phyloP scores from a whole-genome alignment of 2,888 invertebrate genomes.

The Gymnoscelis rufifasciata region DNA sequence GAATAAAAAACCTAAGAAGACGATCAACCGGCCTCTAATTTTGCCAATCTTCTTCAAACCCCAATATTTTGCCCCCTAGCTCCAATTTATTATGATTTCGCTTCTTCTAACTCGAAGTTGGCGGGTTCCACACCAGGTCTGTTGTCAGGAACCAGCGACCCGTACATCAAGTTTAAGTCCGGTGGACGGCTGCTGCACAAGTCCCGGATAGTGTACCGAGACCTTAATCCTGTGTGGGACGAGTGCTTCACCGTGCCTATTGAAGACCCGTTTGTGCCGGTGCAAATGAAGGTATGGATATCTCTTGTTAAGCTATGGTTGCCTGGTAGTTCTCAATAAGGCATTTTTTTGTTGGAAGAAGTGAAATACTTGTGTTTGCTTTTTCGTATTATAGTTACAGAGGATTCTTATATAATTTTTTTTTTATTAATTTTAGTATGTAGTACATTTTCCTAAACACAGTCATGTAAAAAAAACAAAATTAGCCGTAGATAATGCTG shows the following conservation, averaged over 20 bases:
- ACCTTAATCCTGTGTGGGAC: conserved; percentile 98
- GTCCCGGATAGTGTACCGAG: conserved; percentile 95
- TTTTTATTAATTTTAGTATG: too few species aligned
- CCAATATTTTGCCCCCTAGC: conserved; percentile 27
- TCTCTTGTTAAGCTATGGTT: too few species aligned
- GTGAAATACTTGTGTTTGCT: too few species aligned
- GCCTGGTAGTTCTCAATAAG: too few species aligned
- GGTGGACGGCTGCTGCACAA: conserved; percentile 93
- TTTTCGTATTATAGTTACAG: too few species aligned
- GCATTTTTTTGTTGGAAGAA: too few species aligned
- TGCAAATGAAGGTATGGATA: conserved; percentile 87
- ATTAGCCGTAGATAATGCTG: too few species aligned
- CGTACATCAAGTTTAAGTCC: conserved; percentile 97
- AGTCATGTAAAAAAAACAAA: too few species aligned
- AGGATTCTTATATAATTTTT: too few species aligned
- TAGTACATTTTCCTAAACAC: too few species aligned
- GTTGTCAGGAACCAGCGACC: conserved; percentile 94
- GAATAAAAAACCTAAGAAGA: too few species aligned
- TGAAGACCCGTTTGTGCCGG: conserved; percentile 92
- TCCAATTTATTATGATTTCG: conserved; percentile 51
- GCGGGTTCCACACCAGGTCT: conserved; percentile 72
- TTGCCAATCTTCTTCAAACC: conserved; percentile 1
- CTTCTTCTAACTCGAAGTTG: conserved; percentile 65
- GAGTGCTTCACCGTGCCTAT: conserved; percentile 95
- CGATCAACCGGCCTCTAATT: too few species aligned